Base-by-base conservation (phyloP, 2,113 vertebrate genomes). In the Carassius gibelio region DNA sequence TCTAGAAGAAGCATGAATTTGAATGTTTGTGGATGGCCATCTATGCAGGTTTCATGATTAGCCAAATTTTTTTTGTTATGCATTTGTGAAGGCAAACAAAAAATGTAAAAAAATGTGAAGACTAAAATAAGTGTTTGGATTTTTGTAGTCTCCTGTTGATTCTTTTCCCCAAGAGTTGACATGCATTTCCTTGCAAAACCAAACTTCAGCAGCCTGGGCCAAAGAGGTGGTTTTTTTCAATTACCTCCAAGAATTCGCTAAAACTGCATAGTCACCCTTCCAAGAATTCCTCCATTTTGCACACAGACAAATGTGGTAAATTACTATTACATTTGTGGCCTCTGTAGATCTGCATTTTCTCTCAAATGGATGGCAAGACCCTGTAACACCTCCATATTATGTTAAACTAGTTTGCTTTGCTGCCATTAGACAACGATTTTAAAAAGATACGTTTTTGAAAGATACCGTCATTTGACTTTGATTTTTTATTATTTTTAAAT, bases 171-270 rank as follows among this genome's bases (percentile, higher is more conserved):
- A 55, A 78, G 57, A 83, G 48, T 84, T 81, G 57, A 86, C 84
- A 76, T 88, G 84, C 81, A 86, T 87, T 91, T 88, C 80, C 86
- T 85, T 84, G 83, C 80, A 87, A 90, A 91, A 85, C 88, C 86
- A 84, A 87, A 80, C 84, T 87, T 85, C 72, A 34, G 78, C 83
- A 90, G 84, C 75, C 10, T 84, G 88, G 71, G 86, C 85, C 83
- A 91, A 86, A 89, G 77, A 86, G 90, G 87, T 83, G 87, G 86
- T 85, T 84, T 76, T 55, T 84, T 77, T 84, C 88, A 88, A 79
- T 89, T 89, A 83, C 86, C 52, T 78, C 48, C 78, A 85, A 86
- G 64, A 86, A 89, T 89, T 90, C 86, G 26, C 89, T 77, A 90
- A 92, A 90, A 87, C 86, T 88, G 90, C 87, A 83, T 14, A 81